Percentiles rank a stretch among this genome's conserved stretches.
Conservation (phyloP, 1,140 invertebrate species). For the Melanaphis sacchari region DNA sequence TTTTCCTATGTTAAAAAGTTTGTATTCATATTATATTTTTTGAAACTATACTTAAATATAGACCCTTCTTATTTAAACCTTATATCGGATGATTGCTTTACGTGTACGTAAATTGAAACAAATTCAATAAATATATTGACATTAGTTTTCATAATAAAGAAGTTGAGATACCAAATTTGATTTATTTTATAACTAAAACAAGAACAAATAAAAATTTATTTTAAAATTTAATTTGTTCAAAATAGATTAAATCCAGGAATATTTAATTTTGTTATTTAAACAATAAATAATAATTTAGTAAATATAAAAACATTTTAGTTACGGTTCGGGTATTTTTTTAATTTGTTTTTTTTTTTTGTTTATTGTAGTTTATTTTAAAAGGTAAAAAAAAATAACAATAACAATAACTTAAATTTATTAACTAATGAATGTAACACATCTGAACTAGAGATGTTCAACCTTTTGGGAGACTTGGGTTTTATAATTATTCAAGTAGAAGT, state of each 20-base stretch:
- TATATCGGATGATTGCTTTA: neutral
- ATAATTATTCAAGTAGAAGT: neutral
- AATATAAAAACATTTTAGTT: neutral
- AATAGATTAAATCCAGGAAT: too few species aligned
- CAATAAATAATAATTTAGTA: neutral
- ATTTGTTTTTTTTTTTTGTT: too few species aligned
- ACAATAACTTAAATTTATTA: neutral
- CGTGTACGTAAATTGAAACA: neutral
- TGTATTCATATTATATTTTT: conserved; percentile 26
- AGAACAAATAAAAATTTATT: neutral
- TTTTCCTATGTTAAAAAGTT: conserved; percentile 3
- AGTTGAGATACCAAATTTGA: neutral
- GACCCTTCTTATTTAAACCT: neutral
- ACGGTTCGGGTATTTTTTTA: neutral
- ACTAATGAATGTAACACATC: neutral
- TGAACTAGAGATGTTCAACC: neutral
- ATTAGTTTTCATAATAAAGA: neutral
- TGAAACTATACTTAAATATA: neutral
- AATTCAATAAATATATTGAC: neutral
- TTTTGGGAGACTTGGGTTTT: neutral
- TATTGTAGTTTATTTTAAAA: neutral
- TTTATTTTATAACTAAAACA: neutral
- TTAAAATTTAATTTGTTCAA: neutral
- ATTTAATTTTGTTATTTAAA: neutral
- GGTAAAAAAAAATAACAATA: neutral